These are phyloP conservation scores for Lemur catta DNA, from an alignment of 2,797 vertebrate species.

Conservation along the genomic window DNA sequence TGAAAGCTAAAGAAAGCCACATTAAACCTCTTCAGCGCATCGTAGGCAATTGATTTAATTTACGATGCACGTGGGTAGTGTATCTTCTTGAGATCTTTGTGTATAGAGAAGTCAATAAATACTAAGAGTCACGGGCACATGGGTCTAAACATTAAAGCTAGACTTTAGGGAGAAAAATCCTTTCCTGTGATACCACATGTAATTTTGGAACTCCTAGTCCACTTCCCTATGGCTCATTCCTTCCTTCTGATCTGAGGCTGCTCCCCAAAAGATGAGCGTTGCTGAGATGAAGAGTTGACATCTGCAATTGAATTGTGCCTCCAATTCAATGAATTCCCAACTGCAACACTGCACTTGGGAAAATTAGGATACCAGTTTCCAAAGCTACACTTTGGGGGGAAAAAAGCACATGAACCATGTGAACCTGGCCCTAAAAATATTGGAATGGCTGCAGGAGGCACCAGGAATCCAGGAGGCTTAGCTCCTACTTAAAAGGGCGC, in stretches of 20 bases:
- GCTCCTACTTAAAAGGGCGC: neutral
- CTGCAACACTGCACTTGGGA: neutral
- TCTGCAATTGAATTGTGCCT: neutral
- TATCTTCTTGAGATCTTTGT: neutral
- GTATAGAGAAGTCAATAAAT: neutral
- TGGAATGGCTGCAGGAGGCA: neutral
- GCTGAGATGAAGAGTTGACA: neutral
- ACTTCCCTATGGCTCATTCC: neutral
- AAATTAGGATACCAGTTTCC: neutral
- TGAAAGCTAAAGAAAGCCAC: conserved; percentile 11
- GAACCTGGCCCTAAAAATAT: neutral
- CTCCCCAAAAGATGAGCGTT: neutral
- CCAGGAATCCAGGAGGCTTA: neutral
- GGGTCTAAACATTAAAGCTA: neutral
- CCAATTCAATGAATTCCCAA: neutral
- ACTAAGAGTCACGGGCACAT: neutral
- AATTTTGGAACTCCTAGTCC: neutral
- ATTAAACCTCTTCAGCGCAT: neutral
- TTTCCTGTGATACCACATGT: neutral
- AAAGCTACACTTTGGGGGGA: neutral
- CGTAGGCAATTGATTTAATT: neutral
- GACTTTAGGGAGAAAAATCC: neutral
- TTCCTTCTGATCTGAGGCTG: neutral
- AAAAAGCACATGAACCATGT: neutral
- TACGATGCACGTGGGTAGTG: neutral